Conservation (phyloP, 1,140 invertebrate genomes). For the Acromyrmex heyeri region DNA sequence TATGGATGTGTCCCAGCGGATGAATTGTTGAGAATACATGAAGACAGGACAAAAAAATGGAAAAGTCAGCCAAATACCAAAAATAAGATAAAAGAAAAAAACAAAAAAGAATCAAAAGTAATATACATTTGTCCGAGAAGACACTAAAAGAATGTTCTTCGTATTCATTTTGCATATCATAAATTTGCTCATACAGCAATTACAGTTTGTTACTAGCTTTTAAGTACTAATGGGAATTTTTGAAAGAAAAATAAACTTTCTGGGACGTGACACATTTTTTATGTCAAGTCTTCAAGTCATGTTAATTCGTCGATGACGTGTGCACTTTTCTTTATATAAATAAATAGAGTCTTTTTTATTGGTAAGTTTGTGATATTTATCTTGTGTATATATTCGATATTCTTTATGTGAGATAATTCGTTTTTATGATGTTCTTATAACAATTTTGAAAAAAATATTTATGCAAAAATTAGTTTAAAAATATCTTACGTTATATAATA, state of each 20-base stretch:
- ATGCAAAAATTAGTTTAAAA: not conserved
- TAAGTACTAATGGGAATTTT: constrained; percentile 14
- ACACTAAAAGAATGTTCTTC: constrained; percentile 52
- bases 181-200: constrained; percentile 41
- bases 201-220: constrained; percentile 39
- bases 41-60: not conserved
- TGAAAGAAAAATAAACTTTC: not conserved
- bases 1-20: not conserved
- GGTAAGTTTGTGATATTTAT: not conserved
- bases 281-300: constrained; percentile 21
- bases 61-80: not conserved
- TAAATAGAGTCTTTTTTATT: not conserved
- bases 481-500: not conserved
- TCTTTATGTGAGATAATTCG: not conserved
- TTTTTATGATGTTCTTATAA: not conserved
- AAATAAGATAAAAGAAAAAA: constrained; percentile 1
- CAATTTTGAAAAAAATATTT: not conserved
- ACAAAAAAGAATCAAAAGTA: constrained; percentile 44
- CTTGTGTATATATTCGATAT: not conserved
- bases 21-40: constrained; percentile 4
- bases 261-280: constrained; percentile 18
- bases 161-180: constrained; percentile 55
- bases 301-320: constrained; percentile 11
- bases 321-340: constrained; percentile 5
- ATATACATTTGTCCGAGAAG: constrained; percentile 42